phyloP scores from a whole-genome alignment of 2,888 invertebrate species.

The Oscheius sp. region DNA sequence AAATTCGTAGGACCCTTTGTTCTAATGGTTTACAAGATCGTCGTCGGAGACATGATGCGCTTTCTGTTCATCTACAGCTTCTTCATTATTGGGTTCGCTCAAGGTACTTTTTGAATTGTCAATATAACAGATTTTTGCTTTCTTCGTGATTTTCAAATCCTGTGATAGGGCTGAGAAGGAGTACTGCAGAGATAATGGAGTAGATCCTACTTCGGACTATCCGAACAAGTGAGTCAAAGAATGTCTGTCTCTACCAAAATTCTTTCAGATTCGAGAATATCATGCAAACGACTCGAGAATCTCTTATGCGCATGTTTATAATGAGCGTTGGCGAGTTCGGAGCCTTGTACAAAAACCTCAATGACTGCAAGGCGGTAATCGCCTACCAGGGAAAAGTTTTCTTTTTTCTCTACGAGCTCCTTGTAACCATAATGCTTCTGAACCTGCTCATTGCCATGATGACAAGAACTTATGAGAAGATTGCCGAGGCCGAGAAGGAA shows the following conservation, averaged over 20 bases:
- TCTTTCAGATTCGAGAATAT: conserved; percentile 60
- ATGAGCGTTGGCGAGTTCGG: conserved; percentile 98
- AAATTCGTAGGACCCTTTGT: conserved; percentile 98
- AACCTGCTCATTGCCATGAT: conserved; percentile 99
- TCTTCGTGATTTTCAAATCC: conserved; percentile 89
- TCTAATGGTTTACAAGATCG: conserved; percentile 99
- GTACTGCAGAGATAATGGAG: conserved; percentile 36
- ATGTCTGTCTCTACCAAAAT: background rate
- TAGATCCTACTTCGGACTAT: conserved; percentile 46
- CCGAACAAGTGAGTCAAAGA: conserved; percentile 39
- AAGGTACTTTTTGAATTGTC: conserved; percentile 78
- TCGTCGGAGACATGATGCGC: conserved; percentile 91
- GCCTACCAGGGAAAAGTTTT: conserved; percentile 75
- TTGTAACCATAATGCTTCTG: conserved; percentile 91
- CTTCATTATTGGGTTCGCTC: conserved; percentile 95
- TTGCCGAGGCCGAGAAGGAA: conserved; percentile 95
- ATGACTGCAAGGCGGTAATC: conserved; percentile 76
- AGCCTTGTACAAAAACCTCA: conserved; percentile 91
- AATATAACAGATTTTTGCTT: conserved; percentile 73
- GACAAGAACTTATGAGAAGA: conserved; percentile 98
- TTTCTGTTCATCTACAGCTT: conserved; percentile 95
- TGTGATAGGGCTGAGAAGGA: conserved; percentile 74
- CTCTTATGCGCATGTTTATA: conserved; percentile 96
- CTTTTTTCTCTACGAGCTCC: conserved; percentile 95
- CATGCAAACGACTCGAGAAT: conserved; percentile 73